Evolutionary conservation across 30 jellyfish, hydroid and myxozoan species (phyloP), one percentile per base, ranked within the genome.

Genomic region (Morbakka virulenta): DNA sequence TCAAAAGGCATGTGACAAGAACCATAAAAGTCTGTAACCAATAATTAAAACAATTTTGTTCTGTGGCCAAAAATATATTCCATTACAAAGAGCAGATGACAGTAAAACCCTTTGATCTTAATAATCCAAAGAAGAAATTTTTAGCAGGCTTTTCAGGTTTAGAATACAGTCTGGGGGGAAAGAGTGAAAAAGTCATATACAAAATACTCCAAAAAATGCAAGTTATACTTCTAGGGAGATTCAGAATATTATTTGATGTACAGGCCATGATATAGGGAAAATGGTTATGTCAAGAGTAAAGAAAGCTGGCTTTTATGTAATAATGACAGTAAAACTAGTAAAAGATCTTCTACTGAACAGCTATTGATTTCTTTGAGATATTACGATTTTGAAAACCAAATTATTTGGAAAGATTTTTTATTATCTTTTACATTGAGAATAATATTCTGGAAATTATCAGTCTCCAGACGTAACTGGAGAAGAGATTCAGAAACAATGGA

Each of bases 181-280:
- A 3, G 69, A 53, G 69, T 53, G 21, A 53, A 53, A 53, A 32
- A 53, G 20, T n/a, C 23, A n/a, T 32, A 53, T 53, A 53, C 69
- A 53, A 53, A 53, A 28, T 53, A 32, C 69, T 53, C 69, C 23
- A 3, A 53, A n/a, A 53, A 53, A 53, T 53, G 69, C 69, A 11
- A n/a, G 76, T 64, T 64, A 64, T 64, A 64, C 76, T 64, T 64
- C 76, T 64, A 14, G 76, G 32, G 76, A 27, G 76, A 64, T 64
- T 64, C 61, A 64, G 76, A 28, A 64, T 33, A 28, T 64, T 22
- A 64, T 64, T 64, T 21, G 76, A 64, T 64, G 53, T 21, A 64
- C 32, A 21, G 76, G 61, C 4, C 61, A 64, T 64, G 76, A 64
- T 21, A 64, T 64, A 64, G 28, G 76, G 28, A 53, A 64, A 64